phyloP scores from a whole-genome alignment of 2,888 invertebrate species.

The Sussaba pulchella region DNA sequence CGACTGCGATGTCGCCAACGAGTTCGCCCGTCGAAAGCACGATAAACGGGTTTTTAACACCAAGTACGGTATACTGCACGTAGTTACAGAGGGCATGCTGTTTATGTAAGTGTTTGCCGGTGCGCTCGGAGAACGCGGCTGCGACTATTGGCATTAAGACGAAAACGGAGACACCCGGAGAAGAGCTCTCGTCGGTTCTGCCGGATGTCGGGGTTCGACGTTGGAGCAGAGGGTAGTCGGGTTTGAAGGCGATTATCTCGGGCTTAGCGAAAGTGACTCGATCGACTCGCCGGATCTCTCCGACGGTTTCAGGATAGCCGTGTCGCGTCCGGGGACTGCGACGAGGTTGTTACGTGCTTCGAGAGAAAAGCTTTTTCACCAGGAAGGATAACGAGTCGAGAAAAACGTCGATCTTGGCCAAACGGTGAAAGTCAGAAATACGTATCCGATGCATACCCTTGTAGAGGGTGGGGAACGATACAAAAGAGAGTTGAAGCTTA shows the following conservation, averaged over 20 bases:
- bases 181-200: constrained; percentile 48
- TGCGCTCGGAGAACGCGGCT: constrained; percentile 45
- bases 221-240: constrained; percentile 47
- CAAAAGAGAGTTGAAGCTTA: neutral
- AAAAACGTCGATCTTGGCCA: constrained; percentile 30
- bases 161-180: constrained; percentile 21
- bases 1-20: constrained; percentile 42
- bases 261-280: constrained; percentile 64
- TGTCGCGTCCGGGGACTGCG: constrained; percentile 3
- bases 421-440: constrained; percentile 12
- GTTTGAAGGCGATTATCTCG: constrained; percentile 65
- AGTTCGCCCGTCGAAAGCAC: constrained; percentile 49
- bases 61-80: constrained; percentile 12
- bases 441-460: neutral
- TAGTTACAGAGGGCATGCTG: constrained; percentile 27
- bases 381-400: constrained; percentile 18
- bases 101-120: constrained; percentile 39
- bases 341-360: constrained; percentile 22
- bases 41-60: constrained; percentile 52
- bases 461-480: neutral
- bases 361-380: constrained; percentile 28
- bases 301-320: constrained; percentile 6
- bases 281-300: constrained; percentile 61
- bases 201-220: constrained; percentile 39
- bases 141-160: constrained; percentile 62